A percentile compares a stretch with the other conserved stretches of the same genome.
These are phyloP conservation scores for Villa cingulata DNA, from an alignment of 2,888 invertebrate species.

Conservation along the genomic window DNA sequence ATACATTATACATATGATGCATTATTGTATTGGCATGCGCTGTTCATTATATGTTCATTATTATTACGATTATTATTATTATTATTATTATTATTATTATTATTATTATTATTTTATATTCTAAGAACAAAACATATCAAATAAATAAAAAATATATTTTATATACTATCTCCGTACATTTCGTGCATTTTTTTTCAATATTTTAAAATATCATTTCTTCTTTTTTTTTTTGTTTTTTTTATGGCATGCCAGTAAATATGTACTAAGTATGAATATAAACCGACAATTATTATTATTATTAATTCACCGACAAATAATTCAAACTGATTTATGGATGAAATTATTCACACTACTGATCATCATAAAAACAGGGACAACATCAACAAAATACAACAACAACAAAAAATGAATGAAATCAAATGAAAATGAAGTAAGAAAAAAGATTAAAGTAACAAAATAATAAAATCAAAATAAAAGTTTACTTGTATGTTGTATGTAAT, in stretches of 20 bases:
- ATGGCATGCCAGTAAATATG: not conserved
- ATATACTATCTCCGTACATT: no score
- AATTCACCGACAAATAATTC: constrained; percentile 19
- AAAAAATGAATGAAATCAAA: not conserved
- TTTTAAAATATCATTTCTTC: not conserved
- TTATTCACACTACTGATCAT: constrained; percentile 18
- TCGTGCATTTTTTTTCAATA: no score
- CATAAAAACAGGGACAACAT: constrained; percentile 14
- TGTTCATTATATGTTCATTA: not conserved
- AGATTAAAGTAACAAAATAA: constrained; percentile 1
- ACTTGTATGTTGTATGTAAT: no score
- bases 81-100: no score
- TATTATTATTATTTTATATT: no score
- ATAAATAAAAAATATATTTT: no score
- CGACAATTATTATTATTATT: constrained; percentile 11
- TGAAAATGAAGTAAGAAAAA: not conserved
- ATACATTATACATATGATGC: no score
- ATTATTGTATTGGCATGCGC: not conserved
- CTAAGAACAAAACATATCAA: no score
- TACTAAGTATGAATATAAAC: no score
- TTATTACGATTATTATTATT: no score
- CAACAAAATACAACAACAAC: not conserved
- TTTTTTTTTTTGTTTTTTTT: not conserved
- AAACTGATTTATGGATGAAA: constrained; percentile 19
- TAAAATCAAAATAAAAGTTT: not conserved